Conservation (phyloP, 2,888 invertebrate species). For the Machimus rusticus region DNA sequence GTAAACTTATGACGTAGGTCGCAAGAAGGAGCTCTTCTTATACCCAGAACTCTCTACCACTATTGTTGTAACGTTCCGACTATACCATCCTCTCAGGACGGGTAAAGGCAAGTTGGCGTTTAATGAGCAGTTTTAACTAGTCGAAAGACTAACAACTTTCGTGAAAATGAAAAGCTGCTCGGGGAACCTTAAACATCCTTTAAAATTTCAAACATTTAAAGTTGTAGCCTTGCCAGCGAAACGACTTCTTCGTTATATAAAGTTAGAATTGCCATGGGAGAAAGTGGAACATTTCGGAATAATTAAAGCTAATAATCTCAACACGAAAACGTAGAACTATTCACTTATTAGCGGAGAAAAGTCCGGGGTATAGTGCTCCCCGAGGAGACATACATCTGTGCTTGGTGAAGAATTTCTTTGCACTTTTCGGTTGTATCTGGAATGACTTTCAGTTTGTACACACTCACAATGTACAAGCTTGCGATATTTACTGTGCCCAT, state of each 20-base stretch:
- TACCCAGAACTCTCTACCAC: neutral
- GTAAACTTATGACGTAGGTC: neutral
- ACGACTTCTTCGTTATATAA: neutral
- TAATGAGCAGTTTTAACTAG: neutral
- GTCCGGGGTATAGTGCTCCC: neutral
- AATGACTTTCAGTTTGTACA: neutral
- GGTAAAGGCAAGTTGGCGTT: neutral
- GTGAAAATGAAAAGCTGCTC: neutral
- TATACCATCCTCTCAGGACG: neutral
- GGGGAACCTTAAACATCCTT: neutral
- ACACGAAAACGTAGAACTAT: neutral
- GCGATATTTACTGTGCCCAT: neutral
- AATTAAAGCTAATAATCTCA: conserved; percentile 11
- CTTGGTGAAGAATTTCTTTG: neutral
- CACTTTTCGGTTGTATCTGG: neutral
- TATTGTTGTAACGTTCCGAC: neutral
- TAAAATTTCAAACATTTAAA: neutral
- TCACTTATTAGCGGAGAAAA: neutral
- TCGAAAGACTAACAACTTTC: neutral
- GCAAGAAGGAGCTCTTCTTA: neutral
- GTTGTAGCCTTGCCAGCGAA: neutral
- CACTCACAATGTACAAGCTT: neutral
- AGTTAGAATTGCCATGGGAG: neutral
- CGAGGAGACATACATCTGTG: neutral
- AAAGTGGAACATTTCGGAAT: neutral